phyloP scores from a whole-genome alignment of 2,797 vertebrate genomes.

The Nannoperca obscura region DNA sequence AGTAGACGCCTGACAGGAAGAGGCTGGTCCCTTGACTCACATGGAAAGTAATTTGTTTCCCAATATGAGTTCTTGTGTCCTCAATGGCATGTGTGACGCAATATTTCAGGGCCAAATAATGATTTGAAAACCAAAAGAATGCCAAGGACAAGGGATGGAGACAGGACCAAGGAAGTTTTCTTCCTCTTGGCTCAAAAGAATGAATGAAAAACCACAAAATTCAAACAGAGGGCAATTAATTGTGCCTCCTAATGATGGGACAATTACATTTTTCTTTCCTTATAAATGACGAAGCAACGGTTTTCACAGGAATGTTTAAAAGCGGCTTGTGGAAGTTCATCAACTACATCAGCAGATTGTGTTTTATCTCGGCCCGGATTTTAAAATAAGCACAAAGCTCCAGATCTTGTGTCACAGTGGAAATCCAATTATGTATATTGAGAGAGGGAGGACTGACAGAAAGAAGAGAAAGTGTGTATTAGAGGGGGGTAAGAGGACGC shows the following conservation, averaged over 20 bases:
- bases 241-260: background rate
- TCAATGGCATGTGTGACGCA: background rate
- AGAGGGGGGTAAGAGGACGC: background rate
- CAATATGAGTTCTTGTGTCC: background rate
- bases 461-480: slow-evolving; percentile 26
- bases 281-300: background rate
- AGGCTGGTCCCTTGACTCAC: slow-evolving; percentile 34
- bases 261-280: background rate
- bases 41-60: slow-evolving; percentile 19
- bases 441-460: slow-evolving; percentile 14
- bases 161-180: background rate
- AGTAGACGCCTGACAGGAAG: background rate
- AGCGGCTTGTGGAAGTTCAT: slow-evolving; percentile 22
- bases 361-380: slow-evolving; percentile 12
- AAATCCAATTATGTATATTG: slow-evolving; percentile 54
- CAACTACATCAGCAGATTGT: background rate
- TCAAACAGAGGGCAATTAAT: background rate
- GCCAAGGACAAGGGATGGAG: background rate
- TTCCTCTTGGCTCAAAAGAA: background rate
- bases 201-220: slow-evolving; percentile 19
- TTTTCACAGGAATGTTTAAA: slow-evolving; percentile 34
- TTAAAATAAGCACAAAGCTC: slow-evolving; percentile 28
- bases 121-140: slow-evolving; percentile 27
- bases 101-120: slow-evolving; percentile 16
- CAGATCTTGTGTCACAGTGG: slow-evolving; percentile 22